phyloP scores from a whole-genome alignment of 2,113 vertebrate genomes.

The Suncus etruscus region DNA sequence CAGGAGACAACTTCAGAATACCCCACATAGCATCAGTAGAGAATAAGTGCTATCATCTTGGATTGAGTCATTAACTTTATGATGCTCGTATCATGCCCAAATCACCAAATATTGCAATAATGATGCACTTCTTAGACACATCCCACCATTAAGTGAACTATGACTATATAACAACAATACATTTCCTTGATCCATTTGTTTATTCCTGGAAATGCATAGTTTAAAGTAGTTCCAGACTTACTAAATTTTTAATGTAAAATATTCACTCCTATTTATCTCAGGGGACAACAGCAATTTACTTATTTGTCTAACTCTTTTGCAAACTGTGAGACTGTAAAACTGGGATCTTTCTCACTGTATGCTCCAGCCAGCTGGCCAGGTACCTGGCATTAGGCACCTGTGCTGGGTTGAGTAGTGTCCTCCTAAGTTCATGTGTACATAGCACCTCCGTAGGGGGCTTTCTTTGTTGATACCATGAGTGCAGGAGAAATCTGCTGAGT shows the following conservation, averaged over 20 bases:
- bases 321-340: background rate
- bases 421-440: background rate
- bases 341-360: background rate
- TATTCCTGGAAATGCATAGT: background rate
- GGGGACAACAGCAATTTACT: background rate
- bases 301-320: background rate
- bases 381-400: background rate
- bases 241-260: background rate
- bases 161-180: background rate
- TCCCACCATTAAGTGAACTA: background rate
- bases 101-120: background rate
- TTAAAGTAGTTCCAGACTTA: constrained; percentile 29
- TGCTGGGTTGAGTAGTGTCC: background rate
- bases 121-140: background rate
- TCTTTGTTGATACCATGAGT: too few relatives aligned
- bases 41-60: background rate
- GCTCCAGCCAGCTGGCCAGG: background rate
- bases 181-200: background rate
- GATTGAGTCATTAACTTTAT: background rate
- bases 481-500: too few relatives aligned
- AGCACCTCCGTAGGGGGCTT: too few relatives aligned
- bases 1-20: too few relatives aligned
- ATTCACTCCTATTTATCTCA: background rate
- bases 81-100: background rate
- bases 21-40: background rate